Evolutionary conservation across 2,888 invertebrate species (phyloP).

Genomic region (Timema cristinae): DNA sequence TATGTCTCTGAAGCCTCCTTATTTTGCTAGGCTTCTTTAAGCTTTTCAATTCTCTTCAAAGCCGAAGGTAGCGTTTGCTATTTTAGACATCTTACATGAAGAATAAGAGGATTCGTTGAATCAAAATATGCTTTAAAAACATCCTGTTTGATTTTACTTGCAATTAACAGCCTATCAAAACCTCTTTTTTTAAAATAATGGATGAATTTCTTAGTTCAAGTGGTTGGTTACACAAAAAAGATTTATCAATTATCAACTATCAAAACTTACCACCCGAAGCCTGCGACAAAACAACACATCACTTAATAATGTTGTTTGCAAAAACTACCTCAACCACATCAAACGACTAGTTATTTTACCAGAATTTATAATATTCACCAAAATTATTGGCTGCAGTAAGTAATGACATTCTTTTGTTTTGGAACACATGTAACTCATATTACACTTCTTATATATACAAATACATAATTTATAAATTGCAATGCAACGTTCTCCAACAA

Average conservation of each 20-base stretch:
- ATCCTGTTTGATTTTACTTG: neutral
- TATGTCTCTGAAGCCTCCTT: neutral
- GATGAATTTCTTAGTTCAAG: neutral
- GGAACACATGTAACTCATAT: no score
- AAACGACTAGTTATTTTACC: no score
- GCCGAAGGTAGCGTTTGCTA: neutral
- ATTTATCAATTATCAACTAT: neutral
- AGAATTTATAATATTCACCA: no score
- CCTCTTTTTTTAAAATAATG: neutral
- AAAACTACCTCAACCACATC: no score
- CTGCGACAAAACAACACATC: no score
- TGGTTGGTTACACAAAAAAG: neutral
- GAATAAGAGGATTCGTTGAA: neutral
- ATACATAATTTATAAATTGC: no score
- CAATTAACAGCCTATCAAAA: neutral
- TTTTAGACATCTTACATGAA: neutral
- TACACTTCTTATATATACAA: no score
- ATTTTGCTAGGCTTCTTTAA: neutral
- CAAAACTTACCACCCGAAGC: no score
- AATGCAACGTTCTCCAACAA: no score
- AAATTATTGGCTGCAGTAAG: no score
- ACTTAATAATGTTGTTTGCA: no score
- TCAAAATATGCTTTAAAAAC: neutral
- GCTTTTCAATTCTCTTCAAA: constrained; percentile 3
- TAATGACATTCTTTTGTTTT: no score